phyloP scores from a whole-genome alignment of 1,140 invertebrate genomes.

The Euschistus heros region DNA sequence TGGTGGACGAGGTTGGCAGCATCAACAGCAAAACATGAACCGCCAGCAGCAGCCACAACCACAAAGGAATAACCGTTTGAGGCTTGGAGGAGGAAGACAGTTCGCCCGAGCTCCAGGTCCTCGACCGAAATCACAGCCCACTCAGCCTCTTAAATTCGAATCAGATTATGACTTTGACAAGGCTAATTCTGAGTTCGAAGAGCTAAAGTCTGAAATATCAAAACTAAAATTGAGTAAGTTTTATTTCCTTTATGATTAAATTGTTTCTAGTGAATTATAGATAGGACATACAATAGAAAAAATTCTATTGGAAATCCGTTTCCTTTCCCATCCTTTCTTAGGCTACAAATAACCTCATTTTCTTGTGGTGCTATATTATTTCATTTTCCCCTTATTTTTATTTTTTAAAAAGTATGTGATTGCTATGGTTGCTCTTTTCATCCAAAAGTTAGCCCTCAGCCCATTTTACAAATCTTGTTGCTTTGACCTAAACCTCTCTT shows the following conservation, averaged over 20 bases:
- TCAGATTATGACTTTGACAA: constrained; percentile 96
- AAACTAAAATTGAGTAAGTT: constrained; percentile 59
- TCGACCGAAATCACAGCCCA: constrained; percentile 10
- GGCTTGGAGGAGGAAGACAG: constrained; percentile 6
- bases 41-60: constrained; percentile 22
- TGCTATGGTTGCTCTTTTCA: no score
- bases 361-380: no score
- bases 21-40: constrained; percentile 21
- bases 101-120: constrained; percentile 25
- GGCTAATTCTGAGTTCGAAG: constrained; percentile 91
- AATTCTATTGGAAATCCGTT: no score
- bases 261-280: background rate
- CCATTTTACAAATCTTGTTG: no score
- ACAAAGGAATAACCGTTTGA: constrained; percentile 33
- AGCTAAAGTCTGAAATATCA: constrained; percentile 70
- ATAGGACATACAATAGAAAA: background rate
- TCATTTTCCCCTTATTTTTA: no score
- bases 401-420: no score
- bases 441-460: no score
- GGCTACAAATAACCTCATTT: no score
- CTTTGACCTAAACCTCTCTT: no score
- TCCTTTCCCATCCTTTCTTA: no score
- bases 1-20: background rate
- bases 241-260: background rate
- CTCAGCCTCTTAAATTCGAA: constrained; percentile 76